Percentiles rank a stretch among this genome's conserved stretches.
Evolutionary conservation across 2,888 invertebrate species (phyloP).

Genomic region (Trichogramma evanescens): DNA sequence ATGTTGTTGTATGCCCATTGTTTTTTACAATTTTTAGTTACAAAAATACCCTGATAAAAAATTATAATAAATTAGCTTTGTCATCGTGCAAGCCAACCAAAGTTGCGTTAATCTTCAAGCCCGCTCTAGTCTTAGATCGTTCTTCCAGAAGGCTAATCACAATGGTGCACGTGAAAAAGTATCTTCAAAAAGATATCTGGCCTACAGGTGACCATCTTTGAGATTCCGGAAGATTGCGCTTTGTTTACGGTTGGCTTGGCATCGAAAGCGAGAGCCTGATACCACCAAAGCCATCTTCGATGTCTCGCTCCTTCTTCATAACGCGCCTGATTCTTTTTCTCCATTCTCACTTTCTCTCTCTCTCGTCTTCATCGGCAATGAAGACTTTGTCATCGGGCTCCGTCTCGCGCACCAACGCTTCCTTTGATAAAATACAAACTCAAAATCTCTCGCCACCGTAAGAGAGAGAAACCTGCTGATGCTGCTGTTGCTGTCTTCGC

Average conservation of each 20-base stretch:
- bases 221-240: constrained; percentile 41
- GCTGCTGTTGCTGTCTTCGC: constrained; percentile 11
- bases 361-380: constrained; percentile 21
- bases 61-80: too few species aligned
- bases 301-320: constrained; percentile 15
- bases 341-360: constrained; percentile 14
- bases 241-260: constrained; percentile 33
- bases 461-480: not conserved
- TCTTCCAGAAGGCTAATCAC: constrained; percentile 35
- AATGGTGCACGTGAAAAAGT: constrained; percentile 9
- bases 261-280: constrained; percentile 26
- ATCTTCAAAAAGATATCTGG: constrained; percentile 16
- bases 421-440: constrained; percentile 30
- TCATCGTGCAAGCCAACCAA: too few species aligned
- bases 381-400: constrained; percentile 29
- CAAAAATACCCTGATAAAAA: too few species aligned
- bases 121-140: constrained; percentile 18
- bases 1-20: too few species aligned
- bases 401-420: constrained; percentile 33
- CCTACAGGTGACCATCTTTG: constrained; percentile 33
- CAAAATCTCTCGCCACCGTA: constrained; percentile 7
- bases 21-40: too few species aligned
- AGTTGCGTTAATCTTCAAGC: too few species aligned
- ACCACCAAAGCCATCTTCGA: constrained; percentile 13
- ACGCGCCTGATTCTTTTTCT: constrained; percentile 17